Evolutionary conservation across 2,797 vertebrate genomes (phyloP).

Genomic region (Betta splendens): DNA sequence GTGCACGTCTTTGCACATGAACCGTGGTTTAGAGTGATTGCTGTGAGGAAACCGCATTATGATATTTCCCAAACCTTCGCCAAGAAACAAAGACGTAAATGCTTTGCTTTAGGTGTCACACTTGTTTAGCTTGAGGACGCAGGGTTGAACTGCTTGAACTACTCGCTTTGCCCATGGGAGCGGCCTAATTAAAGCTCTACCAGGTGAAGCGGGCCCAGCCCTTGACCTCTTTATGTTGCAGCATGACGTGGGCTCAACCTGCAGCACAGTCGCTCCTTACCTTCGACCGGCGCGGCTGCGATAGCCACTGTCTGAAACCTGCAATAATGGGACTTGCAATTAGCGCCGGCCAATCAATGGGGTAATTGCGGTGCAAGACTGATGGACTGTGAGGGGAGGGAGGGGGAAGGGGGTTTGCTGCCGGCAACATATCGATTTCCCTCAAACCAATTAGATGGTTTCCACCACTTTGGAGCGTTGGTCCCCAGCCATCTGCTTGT

Average conservation of each 20-base stretch:
- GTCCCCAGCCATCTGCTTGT: slow-evolving; percentile 78
- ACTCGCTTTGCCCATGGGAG: background rate
- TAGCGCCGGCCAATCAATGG: slow-evolving; percentile 78
- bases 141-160: background rate
- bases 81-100: too few relatives aligned
- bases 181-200: background rate
- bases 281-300: slow-evolving; percentile 49
- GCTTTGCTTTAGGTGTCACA: background rate
- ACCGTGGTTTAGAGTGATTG: background rate
- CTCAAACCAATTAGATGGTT: slow-evolving; percentile 82
- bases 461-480: slow-evolving; percentile 70
- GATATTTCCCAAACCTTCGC: too few relatives aligned
- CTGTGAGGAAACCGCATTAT: background rate
- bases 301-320: slow-evolving; percentile 60
- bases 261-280: slow-evolving; percentile 25
- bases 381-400: slow-evolving; percentile 68
- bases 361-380: slow-evolving; percentile 76
- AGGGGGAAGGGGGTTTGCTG: slow-evolving; percentile 69
- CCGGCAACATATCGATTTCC: slow-evolving; percentile 78
- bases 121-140: background rate
- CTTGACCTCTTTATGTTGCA: background rate
- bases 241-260: slow-evolving; percentile 15
- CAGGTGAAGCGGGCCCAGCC: too few relatives aligned
- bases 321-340: slow-evolving; percentile 77
- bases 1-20: background rate